Conservation (phyloP, 2,888 invertebrate genomes). For the Criorhina ranunculi region DNA sequence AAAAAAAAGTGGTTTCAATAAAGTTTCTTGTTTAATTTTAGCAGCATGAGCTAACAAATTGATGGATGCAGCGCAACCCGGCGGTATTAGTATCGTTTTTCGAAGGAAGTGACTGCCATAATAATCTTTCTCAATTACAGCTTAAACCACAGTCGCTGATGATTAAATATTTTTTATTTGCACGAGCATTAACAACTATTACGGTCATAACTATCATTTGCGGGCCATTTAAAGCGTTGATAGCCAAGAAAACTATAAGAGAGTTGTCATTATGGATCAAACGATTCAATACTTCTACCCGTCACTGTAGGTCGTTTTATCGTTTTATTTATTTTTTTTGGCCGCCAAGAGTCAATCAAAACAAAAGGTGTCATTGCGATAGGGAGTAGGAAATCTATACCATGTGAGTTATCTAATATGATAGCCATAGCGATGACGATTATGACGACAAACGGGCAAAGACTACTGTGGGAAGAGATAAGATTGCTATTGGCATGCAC, state of each 20-base stretch:
- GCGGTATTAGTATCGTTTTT: slow-evolving; percentile 3
- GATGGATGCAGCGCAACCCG: slow-evolving; percentile 25
- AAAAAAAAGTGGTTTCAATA: slow-evolving; percentile 51
- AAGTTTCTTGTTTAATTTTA: slow-evolving; percentile 42
- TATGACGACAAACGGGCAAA: slow-evolving; percentile 25
- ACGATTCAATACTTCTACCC: slow-evolving; percentile 14
- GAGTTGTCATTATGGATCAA: neutral
- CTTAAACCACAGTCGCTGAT: neutral
- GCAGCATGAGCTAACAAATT: slow-evolving; percentile 26
- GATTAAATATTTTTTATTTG: slow-evolving; percentile 17
- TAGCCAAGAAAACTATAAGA: neutral
- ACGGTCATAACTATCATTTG: neutral
- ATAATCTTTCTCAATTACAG: slow-evolving; percentile 26
- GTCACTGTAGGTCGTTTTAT: slow-evolving; percentile 3
- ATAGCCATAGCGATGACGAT: slow-evolving; percentile 12
- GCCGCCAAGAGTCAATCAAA: slow-evolving; percentile 31
- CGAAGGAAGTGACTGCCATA: slow-evolving; percentile 41
- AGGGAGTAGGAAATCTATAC: neutral
- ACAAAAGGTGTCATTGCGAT: slow-evolving; percentile 55
- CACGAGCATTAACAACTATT: neutral
- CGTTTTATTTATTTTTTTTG: neutral
- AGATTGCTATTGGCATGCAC: slow-evolving; percentile 42
- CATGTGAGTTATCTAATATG: slow-evolving; percentile 37
- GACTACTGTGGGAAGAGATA: no score
- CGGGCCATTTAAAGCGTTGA: neutral